Base-by-base conservation (phyloP, 2,113 vertebrate species). In the Calidris pygmaea region DNA sequence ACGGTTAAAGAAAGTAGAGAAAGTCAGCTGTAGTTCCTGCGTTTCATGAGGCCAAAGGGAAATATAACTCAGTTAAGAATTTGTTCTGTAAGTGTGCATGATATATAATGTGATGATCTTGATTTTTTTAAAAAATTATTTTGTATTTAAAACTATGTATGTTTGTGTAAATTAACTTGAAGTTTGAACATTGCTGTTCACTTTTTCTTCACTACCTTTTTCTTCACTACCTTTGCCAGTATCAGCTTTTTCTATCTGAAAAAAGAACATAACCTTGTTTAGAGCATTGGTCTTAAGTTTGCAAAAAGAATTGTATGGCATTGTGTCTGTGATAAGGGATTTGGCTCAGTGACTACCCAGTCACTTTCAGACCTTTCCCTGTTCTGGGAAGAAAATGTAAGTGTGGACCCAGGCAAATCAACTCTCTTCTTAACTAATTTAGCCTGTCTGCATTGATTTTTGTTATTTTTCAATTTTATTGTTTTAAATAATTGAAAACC, bases 391-490 rank as follows among this genome's bases (percentile, higher is more conserved):
- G 45, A 90, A 79, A 73, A 76, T 73, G 0, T 0, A 34, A 73
- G 11, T 35, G 30, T 60, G 27, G 21, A 53, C 12, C 50, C 10
- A 3, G 34, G 53, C 22, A 91, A 82, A 87, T 72, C 32, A 85
- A 0, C 39, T 89, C 2, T 18, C 50, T 71, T 53, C 47, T 5
- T 7, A 86, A 74, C 3, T 80, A 32, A 63, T 66, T 60, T 41
- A 82, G 21, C 12, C 10, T 52, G 27, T 34, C 21, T 85, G 34
- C 2, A 1, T 35, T 62, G 8, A 4, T 35, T n/a, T 39, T 39
- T 39, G 37, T 39, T 39, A 19, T 16, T 4, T 4, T 24, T 15
- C 3, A 6, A 1, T 7, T 10, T 5, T 3, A 2, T 17, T 60
- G 24, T 11, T 32, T 29, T 2, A 1, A 74, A 14, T 50, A 67